Percentiles rank a stretch among this genome's conserved stretches.
Conservation (phyloP, 2,888 invertebrate species). For the Creontiades dilutus region DNA sequence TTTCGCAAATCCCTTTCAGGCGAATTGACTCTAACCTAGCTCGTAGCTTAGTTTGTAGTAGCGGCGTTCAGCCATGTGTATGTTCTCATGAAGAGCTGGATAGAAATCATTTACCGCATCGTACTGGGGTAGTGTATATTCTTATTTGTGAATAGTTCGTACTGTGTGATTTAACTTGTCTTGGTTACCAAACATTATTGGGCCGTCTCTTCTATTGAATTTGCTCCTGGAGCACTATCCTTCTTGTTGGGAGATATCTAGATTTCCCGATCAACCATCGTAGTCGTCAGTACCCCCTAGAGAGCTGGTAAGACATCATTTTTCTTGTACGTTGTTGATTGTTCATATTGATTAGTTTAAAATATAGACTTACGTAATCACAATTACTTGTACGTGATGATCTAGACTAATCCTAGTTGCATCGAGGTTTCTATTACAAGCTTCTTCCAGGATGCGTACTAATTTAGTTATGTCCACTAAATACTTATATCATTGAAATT, state of each 20-base stretch:
- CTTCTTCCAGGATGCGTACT: too few species aligned
- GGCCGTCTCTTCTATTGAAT: background rate
- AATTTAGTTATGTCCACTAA: too few species aligned
- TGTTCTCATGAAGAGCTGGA: background rate
- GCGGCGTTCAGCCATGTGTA: conserved; percentile 5
- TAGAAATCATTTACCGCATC: background rate
- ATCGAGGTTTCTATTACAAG: background rate
- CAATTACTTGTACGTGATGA: background rate
- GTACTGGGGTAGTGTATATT: background rate
- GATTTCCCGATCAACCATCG: background rate
- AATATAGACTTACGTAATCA: background rate
- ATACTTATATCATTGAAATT: too few species aligned
- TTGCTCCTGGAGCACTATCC: background rate
- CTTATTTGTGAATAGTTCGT: background rate
- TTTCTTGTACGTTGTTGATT: too few species aligned
- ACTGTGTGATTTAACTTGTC: background rate
- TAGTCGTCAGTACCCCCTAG: background rate
- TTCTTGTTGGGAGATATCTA: background rate
- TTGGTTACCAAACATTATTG: background rate
- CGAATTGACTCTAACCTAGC: too few species aligned
- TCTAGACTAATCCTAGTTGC: background rate
- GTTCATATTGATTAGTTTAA: background rate
- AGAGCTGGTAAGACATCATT: background rate
- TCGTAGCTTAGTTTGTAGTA: background rate
- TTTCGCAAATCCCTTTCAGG: background rate